Conservation (phyloP, 2,797 vertebrate genomes). For the Macrochelys suwanniensis region DNA sequence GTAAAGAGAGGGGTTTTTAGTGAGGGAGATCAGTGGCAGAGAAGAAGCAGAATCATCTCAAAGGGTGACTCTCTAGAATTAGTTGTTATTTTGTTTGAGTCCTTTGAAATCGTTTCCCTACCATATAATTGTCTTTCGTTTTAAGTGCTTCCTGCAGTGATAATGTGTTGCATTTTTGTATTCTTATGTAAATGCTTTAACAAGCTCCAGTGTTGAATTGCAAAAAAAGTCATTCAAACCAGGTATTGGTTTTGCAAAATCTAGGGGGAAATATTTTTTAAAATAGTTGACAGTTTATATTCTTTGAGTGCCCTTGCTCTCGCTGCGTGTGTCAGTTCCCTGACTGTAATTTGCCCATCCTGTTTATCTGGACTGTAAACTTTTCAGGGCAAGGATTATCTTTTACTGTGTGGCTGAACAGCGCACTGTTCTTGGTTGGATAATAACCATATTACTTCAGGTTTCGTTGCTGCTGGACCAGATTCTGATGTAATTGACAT, state of each 20-base stretch:
- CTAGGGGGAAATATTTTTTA: constrained; percentile 54
- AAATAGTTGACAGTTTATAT: constrained; percentile 43
- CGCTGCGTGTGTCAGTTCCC: neutral
- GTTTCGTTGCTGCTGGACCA: neutral
- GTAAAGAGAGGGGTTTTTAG: constrained; percentile 67
- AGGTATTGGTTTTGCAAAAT: constrained; percentile 66
- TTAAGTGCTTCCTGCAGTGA: constrained; percentile 78
- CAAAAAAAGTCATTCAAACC: constrained; percentile 73
- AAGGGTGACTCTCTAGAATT: constrained; percentile 76
- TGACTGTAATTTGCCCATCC: neutral
- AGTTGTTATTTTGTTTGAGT: constrained; percentile 79
- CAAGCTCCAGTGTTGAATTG: constrained; percentile 53
- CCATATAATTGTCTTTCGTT: constrained; percentile 80
- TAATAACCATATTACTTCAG: neutral
- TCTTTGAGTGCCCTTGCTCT: neutral
- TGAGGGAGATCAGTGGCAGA: constrained; percentile 46
- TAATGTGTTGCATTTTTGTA: constrained; percentile 76
- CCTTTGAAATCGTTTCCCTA: constrained; percentile 74
- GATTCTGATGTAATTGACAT: fast-evolving
- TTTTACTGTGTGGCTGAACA: neutral
- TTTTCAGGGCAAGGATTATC: neutral
- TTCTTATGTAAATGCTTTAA: constrained; percentile 77
- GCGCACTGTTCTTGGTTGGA: neutral
- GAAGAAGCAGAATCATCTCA: constrained; percentile 75
- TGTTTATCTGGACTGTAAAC: neutral